Conservation (phyloP, 2,797 vertebrate species). For the Xenops minutus region DNA sequence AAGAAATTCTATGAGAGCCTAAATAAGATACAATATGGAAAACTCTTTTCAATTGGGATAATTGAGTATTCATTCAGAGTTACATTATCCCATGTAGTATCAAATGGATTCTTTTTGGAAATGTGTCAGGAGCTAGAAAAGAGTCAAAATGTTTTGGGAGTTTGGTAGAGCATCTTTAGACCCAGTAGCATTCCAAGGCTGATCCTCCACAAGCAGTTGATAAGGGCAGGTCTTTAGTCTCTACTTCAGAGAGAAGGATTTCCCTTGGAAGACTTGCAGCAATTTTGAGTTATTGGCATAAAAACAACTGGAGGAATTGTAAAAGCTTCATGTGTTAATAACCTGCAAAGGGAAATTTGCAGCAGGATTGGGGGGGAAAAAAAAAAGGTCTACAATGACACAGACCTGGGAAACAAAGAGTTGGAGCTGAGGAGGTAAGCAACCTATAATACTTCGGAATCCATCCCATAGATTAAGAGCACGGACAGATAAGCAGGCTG, state of each 20-base stretch:
- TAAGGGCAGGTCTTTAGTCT: neutral
- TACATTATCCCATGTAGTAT: neutral
- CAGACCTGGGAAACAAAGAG: neutral
- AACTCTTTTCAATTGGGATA: neutral
- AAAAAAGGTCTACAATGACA: neutral
- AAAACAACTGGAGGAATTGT: neutral
- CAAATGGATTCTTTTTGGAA: neutral
- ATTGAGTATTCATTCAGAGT: neutral
- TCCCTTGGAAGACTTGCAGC: neutral
- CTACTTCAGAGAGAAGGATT: neutral
- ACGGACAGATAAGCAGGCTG: constrained; percentile 46
- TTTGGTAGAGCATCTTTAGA: neutral
- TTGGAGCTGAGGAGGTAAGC: neutral
- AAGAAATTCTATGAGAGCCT: neutral
- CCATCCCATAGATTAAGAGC: neutral
- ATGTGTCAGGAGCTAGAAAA: neutral
- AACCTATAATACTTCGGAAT: neutral
- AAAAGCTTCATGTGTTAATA: neutral
- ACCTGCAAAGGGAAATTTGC: neutral
- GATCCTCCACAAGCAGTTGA: neutral
- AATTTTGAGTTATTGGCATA: neutral
- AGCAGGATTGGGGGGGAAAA: neutral
- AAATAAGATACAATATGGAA: neutral
- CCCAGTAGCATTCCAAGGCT: accelerated
- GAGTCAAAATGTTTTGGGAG: neutral